Evolutionary conservation across 2,797 vertebrate genomes (phyloP).

Genomic region (Triplophysa bombifrons): DNA sequence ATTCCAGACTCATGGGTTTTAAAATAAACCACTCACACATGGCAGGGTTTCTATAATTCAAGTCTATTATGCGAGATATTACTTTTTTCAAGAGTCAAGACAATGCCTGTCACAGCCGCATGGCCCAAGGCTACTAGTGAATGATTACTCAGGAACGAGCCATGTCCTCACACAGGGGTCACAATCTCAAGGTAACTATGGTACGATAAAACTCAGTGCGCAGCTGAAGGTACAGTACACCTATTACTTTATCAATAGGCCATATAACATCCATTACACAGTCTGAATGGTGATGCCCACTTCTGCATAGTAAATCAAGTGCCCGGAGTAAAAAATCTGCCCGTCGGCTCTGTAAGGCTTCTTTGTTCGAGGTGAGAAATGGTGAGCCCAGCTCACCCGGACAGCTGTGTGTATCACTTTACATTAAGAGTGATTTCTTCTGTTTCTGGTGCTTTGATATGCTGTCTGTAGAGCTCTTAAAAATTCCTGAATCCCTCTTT

Average conservation of each 20-base stretch:
- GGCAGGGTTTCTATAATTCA: conserved; percentile 25
- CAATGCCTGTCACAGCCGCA: conserved; percentile 62
- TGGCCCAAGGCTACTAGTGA: conserved; percentile 74
- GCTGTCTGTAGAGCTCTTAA: conserved; percentile 39
- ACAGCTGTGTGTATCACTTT: conserved; percentile 41
- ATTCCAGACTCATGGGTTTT: conserved; percentile 1
- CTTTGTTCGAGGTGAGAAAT: conserved; percentile 40
- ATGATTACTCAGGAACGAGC: conserved; percentile 71
- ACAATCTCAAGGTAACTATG: conserved; percentile 53
- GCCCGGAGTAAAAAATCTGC: conserved; percentile 45
- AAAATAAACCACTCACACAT: conserved; percentile 1
- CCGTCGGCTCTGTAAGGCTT: conserved; percentile 7
- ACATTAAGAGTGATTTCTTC: conserved; percentile 32
- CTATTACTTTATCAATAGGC: conserved; percentile 30
- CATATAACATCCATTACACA: conserved; percentile 42
- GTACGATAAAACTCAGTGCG: conserved; percentile 41
- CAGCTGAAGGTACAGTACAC: conserved; percentile 56
- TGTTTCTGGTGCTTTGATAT: conserved; percentile 39
- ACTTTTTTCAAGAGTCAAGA: conserved; percentile 62
- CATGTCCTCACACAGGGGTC: conserved; percentile 72
- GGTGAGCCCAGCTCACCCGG: conserved; percentile 16
- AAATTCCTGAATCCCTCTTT: conserved; percentile 16
- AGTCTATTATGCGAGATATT: conserved; percentile 45
- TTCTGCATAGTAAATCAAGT: conserved; percentile 57
- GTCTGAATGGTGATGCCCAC: conserved; percentile 49